Conservation (phyloP, 2,113 vertebrate genomes). For the Prietella phreatophila region DNA sequence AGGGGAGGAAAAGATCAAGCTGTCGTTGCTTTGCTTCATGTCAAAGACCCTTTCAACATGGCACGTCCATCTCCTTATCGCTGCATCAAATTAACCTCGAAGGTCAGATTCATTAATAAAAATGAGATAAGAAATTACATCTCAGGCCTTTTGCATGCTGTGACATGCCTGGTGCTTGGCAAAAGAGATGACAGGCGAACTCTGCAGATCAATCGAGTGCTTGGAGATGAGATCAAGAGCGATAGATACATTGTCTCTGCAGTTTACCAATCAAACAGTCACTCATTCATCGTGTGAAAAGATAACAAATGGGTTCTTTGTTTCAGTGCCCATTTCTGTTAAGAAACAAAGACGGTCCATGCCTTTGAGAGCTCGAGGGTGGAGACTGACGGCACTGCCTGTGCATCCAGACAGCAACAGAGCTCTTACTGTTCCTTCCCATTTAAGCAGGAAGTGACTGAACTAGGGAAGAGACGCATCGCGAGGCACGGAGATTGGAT, state of each 20-base stretch:
- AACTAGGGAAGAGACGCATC: constrained; percentile 14
- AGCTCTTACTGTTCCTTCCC: constrained; percentile 34
- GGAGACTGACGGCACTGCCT: constrained; percentile 47
- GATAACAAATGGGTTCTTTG: constrained; percentile 48
- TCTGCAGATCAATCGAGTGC: constrained; percentile 54
- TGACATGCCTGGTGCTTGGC: constrained; percentile 41
- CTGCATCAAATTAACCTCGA: constrained; percentile 56
- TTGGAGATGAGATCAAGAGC: constrained; percentile 31
- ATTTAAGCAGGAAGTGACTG: constrained; percentile 27
- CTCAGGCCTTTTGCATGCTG: constrained; percentile 42
- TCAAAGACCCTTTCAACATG: constrained; percentile 28
- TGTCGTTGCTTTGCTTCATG: constrained; percentile 40
- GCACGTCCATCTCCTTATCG: constrained; percentile 44
- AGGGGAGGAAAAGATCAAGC: constrained; percentile 28
- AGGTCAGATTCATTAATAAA: constrained; percentile 62
- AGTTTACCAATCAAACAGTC: constrained; percentile 50
- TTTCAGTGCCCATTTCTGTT: constrained; percentile 38
- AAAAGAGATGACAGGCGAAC: constrained; percentile 44
- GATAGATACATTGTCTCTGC: constrained; percentile 7
- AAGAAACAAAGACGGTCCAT: constrained; percentile 43
- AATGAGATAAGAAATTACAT: constrained; percentile 59
- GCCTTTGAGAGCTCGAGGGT: constrained; percentile 14
- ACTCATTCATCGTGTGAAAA: constrained; percentile 48
- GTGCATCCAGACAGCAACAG: constrained; percentile 35
- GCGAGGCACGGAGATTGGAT: constrained; percentile 2